Conservation (phyloP, 1,140 invertebrate species). For the Ceratitis capitata region DNA sequence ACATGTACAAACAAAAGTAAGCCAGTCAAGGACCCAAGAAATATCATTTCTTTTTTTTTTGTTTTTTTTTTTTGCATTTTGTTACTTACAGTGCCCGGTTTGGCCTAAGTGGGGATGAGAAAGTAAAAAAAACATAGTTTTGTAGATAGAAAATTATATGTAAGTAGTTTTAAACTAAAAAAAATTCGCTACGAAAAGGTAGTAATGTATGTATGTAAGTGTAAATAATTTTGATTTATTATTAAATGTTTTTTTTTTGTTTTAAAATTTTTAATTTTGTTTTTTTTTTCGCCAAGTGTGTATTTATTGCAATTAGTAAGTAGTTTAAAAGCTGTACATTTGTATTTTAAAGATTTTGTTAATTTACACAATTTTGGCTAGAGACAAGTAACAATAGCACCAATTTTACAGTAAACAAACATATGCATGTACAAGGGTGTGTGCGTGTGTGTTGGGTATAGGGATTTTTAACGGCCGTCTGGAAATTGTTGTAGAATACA, state of each 20-base stretch:
- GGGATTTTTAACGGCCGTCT: too few species aligned
- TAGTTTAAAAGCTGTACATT: background rate
- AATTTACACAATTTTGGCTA: slow-evolving; percentile 5
- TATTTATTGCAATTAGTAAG: background rate
- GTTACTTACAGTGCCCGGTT: slow-evolving; percentile 79
- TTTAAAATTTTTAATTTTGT: background rate
- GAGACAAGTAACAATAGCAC: background rate
- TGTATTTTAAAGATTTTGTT: background rate
- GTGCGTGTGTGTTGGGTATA: background rate
- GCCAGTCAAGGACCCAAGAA: slow-evolving; percentile 57
- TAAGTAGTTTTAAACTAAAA: slow-evolving; percentile 21
- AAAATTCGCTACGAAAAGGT: background rate
- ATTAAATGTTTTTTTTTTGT: background rate
- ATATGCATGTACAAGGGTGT: background rate
- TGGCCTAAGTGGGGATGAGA: slow-evolving; percentile 69
- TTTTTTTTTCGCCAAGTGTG: background rate
- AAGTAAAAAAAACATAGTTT: slow-evolving; percentile 40
- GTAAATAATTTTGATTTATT: background rate
- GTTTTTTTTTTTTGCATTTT: background rate
- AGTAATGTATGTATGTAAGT: background rate
- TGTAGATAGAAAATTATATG: slow-evolving; percentile 37
- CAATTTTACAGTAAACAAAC: background rate
- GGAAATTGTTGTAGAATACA: too few species aligned
- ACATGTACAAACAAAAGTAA: slow-evolving; percentile 42
- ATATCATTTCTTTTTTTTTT: slow-evolving; percentile 17